Percentiles rank a stretch among this genome's conserved stretches.
Evolutionary conservation across 2,888 invertebrate genomes (phyloP).

Genomic region (Altica lythri): DNA sequence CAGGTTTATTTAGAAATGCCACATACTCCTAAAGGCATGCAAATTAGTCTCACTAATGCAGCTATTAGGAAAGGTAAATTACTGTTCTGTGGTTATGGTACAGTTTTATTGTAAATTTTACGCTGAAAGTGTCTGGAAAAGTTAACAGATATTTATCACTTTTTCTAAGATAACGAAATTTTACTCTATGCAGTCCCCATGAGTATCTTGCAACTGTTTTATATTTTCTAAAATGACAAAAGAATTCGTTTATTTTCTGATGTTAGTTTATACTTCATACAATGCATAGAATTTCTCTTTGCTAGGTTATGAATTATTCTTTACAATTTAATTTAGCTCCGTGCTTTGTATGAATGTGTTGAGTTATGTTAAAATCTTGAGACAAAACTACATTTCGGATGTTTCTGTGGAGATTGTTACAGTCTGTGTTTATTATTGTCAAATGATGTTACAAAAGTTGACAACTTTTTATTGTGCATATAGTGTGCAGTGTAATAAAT

Average conservation of each 20-base stretch:
- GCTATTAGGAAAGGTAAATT: slow-evolving; percentile 16
- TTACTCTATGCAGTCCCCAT: slow-evolving; percentile 14
- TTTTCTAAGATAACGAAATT: slow-evolving; percentile 21
- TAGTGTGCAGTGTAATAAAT: too few relatives aligned
- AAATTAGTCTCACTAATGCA: slow-evolving; percentile 20
- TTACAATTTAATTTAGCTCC: too few relatives aligned
- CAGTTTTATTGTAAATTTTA: slow-evolving; percentile 21
- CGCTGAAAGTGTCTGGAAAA: slow-evolving; percentile 13
- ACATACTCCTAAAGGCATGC: too few relatives aligned
- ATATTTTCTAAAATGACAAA: slow-evolving; percentile 10
- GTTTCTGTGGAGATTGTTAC: too few relatives aligned
- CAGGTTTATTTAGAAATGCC: too few relatives aligned
- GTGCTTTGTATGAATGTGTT: too few relatives aligned
- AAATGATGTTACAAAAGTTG: too few relatives aligned
- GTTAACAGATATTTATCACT: slow-evolving; percentile 20
- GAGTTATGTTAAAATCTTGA: too few relatives aligned
- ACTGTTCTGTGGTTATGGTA: slow-evolving; percentile 19
- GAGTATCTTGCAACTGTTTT: slow-evolving; percentile 5
- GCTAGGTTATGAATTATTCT: too few relatives aligned
- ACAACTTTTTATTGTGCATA: too few relatives aligned
- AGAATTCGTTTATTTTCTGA: slow-evolving; percentile 13
- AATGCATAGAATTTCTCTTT: too few relatives aligned
- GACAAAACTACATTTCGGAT: neutral
- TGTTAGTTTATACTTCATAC: slow-evolving; percentile 5
- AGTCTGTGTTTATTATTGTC: too few relatives aligned